Evolutionary conservation across 2,888 invertebrate species (phyloP).

Genomic region (Protonemura montana): DNA sequence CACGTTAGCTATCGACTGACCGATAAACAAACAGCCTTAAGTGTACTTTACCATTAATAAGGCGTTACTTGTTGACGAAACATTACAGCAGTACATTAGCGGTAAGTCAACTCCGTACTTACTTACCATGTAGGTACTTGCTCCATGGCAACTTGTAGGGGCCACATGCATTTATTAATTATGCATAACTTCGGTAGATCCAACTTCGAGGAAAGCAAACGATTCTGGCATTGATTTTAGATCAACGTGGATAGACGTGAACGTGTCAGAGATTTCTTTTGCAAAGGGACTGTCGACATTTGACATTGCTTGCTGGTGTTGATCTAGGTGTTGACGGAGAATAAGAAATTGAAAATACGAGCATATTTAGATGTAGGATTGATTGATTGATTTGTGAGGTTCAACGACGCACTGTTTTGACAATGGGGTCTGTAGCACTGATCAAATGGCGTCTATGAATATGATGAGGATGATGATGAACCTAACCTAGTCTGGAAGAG

Average conservation of each 20-base stretch:
- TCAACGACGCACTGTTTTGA: no score
- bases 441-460: no score
- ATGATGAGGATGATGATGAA: no score
- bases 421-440: no score
- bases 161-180: not conserved
- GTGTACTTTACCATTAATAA: slow-evolving; percentile 8
- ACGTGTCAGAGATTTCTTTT: not conserved
- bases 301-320: not conserved
- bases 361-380: no score
- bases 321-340: no score
- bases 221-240: slow-evolving; percentile 17
- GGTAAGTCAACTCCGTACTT: slow-evolving; percentile 14
- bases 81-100: slow-evolving; percentile 16
- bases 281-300: not conserved
- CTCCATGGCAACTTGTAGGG: not conserved
- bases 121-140: not conserved
- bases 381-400: no score
- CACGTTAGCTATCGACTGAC: not conserved
- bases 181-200: not conserved
- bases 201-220: not conserved
- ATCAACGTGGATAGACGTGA: not conserved
- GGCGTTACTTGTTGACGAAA: slow-evolving; percentile 21
- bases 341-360: no score
- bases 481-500: no score
- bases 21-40: slow-evolving; percentile 19